Evolutionary conservation across 92 coral and sea anemone genomes (phyloP), one percentile per base, ranked within the genome.

Genomic region (Phymanthus crucifer): DNA sequence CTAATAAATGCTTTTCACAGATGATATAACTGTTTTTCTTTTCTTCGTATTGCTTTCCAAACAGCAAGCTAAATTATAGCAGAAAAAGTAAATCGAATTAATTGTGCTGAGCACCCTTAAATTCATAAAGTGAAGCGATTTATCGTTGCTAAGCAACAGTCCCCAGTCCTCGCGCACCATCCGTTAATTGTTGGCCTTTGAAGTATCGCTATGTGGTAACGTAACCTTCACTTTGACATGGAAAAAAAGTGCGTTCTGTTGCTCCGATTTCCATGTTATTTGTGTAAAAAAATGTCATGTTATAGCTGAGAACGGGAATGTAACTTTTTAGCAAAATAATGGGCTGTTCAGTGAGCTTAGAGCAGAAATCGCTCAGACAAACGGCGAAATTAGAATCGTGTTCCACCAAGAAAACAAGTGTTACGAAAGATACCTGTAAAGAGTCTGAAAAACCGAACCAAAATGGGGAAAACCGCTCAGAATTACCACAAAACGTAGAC

Each of bases 271-370:
- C 66, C 24, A 40, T 32, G 3, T 32, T 9, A 19, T 35, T 76
- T 35, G 18, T 29, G 35, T 4, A 32, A 0, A 76, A 76, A 3
- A 31, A 76, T 76, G 80, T 17, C 1, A 10, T 23, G 35, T 29
- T 56, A 35, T 35, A 58, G 80, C 80, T 58, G 71, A 76, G 71
- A 2, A 2, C 7, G 19, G 40, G 27, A 29, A 45, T 35, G 18
- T 33, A 76, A 21, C n/a, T 29, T 76, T 56, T 56, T 76, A 19
- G 34, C 16, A 6, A 14, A 58, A 19, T 57, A 47, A 76, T 76
- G 80, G 80, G 80, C 23, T 76, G 80, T 76, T 33, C 80, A 29
- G 71, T 37, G 45, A 76, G 80, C 29, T 11, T 36, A 12, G 36
- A 29, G 52, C 36, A 35, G 18, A 32, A 21, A 33, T 32, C 71